phyloP scores from a whole-genome alignment of 1,140 invertebrate species.

The Bilobella aurantiaca region DNA sequence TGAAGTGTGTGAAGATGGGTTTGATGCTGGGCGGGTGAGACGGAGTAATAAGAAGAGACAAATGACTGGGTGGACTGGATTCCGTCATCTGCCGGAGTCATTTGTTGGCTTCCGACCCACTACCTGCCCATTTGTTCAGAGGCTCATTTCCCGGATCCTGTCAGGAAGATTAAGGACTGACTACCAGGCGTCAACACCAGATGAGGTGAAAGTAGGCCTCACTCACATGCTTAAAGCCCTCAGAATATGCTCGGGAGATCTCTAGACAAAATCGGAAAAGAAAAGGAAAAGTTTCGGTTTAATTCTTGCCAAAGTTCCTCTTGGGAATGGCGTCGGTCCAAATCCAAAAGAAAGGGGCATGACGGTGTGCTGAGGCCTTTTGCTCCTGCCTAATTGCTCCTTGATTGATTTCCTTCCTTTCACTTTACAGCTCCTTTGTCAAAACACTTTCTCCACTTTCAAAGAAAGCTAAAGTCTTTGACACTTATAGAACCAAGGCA shows the following conservation, averaged over 20 bases:
- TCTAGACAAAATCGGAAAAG: too few relatives aligned
- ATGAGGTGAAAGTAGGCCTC: background rate
- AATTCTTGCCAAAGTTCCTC: background rate
- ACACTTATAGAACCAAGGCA: too few relatives aligned
- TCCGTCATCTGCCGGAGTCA: background rate
- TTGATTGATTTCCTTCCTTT: constrained; percentile 29
- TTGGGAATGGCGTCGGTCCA: constrained; percentile 20
- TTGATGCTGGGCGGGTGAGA: background rate
- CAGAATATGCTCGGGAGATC: too few relatives aligned
- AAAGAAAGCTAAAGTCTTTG: background rate
- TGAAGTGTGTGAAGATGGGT: background rate
- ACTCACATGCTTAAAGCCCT: too few relatives aligned
- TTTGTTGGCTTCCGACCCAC: background rate
- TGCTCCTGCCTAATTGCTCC: constrained; percentile 28
- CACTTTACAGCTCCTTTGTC: background rate
- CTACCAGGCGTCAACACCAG: too few relatives aligned
- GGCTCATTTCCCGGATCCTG: background rate
- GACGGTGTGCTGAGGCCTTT: constrained; percentile 15
- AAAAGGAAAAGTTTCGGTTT: background rate
- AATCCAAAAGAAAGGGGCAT: background rate
- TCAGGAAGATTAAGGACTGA: background rate
- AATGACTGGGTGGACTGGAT: background rate
- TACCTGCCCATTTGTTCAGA: constrained; percentile 6
- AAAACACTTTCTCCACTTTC: background rate
- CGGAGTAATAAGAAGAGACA: background rate